Base-by-base conservation (phyloP, 2,888 invertebrate genomes). In the Scelioninae gen. 1 region DNA sequence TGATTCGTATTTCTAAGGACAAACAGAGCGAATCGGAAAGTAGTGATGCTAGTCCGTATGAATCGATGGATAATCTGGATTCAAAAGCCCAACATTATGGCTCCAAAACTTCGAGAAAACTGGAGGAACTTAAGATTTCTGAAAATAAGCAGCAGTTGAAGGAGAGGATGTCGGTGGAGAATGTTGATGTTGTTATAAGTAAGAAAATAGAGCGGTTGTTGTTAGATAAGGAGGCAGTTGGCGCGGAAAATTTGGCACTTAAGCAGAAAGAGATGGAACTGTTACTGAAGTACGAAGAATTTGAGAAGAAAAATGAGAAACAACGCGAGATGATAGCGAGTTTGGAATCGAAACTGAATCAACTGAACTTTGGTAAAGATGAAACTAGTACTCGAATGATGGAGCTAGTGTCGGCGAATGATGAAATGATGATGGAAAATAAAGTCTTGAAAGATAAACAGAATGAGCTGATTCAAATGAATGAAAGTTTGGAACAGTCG, bases 361-460 rank as follows among this genome's bases (percentile, higher is more conserved):
- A 68, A 7, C 10, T 68, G 2, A 15, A 77, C 7, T 31, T 49
- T 4, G 34, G 60, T 1, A 34, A 62, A 9, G 43, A 60, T 15
- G 83, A 87, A 15, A 32, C n/a, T 29, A 65, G 32, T 13, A 47
- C 56, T 15, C 32, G 31, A 62, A 56, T 88, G 11, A 72, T 77
- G 31, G 74, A 88, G 62, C 31, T 88, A 10, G 62, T 60, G 23
- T 40, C 53, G 38, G 49, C 51, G 5, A 85, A 86, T 68, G 55
- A 78, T 68, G 82, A 87, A 84, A 29, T 87, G 16, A 68, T 68
- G 8, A 71, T 82, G 15, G 87, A 88, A 72, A 90, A 88, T 72
- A 84, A 87, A 38, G 77, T 88, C 72, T 79, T 90, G 9, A 88
- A 90, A 34, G 84, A 88, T 40, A 84, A 85, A 47, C 83, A 88